Percentiles rank a stretch among this genome's conserved stretches.
phyloP scores from a whole-genome alignment of 2,113 vertebrate species.

The Oncorhynchus tshawytscha region DNA sequence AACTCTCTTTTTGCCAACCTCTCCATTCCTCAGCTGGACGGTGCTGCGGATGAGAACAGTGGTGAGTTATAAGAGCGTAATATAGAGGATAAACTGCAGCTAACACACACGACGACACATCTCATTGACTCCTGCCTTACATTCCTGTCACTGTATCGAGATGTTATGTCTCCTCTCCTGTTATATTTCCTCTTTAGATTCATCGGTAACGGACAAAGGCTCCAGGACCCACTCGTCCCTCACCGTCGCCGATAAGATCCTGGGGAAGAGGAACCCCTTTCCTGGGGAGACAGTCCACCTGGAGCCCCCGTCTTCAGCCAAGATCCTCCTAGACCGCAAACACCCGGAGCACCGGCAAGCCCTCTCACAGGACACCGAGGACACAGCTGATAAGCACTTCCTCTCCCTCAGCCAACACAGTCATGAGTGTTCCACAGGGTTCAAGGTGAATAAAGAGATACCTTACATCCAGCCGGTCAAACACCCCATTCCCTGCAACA shows the following conservation, averaged over 20 bases:
- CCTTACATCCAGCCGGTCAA: slow-evolving; percentile 83
- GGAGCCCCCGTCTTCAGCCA: slow-evolving; percentile 87
- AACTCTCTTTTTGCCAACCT: slow-evolving; percentile 81
- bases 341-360: slow-evolving; percentile 88
- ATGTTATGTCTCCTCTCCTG: slow-evolving; percentile 27
- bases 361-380: slow-evolving; percentile 82
- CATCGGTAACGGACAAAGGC: slow-evolving; percentile 90
- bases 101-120: too few relatives aligned
- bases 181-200: slow-evolving; percentile 74
- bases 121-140: too few relatives aligned
- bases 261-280: slow-evolving; percentile 86
- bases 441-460: slow-evolving; percentile 86
- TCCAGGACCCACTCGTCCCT: slow-evolving; percentile 89
- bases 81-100: neutral
- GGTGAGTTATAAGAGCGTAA: slow-evolving; percentile 71
- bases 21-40: slow-evolving; percentile 96
- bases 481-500: slow-evolving; percentile 82
- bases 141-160: neutral
- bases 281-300: slow-evolving; percentile 84
- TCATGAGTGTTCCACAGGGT: slow-evolving; percentile 80
- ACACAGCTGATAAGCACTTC: slow-evolving; percentile 82
- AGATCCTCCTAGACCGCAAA: slow-evolving; percentile 87
- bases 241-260: slow-evolving; percentile 86
- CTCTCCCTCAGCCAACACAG: slow-evolving; percentile 66
- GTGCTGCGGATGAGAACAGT: slow-evolving; percentile 94